These are phyloP conservation scores for Papilio polytes DNA, from an alignment of 1,140 invertebrate genomes.

Conservation along the genomic window DNA sequence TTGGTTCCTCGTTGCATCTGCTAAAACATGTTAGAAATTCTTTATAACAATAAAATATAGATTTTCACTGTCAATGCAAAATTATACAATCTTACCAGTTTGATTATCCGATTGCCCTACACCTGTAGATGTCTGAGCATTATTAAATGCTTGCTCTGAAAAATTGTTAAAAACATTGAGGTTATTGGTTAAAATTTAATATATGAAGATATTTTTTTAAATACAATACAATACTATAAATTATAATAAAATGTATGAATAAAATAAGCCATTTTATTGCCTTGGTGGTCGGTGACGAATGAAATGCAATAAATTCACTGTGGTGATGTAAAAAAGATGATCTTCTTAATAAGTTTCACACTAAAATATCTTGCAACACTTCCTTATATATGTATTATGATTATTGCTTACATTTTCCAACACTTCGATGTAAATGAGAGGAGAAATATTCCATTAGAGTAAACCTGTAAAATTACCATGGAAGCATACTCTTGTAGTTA, in stretches of 20 bases:
- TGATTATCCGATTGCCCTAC: neutral
- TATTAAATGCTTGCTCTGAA: neutral
- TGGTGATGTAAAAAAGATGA: neutral
- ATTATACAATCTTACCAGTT: neutral
- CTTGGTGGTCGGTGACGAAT: neutral
- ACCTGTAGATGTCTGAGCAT: slow-evolving; percentile 11
- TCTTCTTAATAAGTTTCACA: neutral
- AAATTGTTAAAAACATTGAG: neutral
- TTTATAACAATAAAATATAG: neutral
- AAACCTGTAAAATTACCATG: neutral
- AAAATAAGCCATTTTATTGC: neutral
- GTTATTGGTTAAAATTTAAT: neutral
- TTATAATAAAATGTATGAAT: neutral
- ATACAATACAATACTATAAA: neutral
- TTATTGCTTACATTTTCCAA: neutral
- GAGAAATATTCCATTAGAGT: neutral
- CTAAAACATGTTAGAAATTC: neutral
- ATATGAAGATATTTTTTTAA: neutral
- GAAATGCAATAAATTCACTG: neutral
- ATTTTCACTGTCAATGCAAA: neutral
- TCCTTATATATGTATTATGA: neutral
- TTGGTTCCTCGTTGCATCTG: neutral
- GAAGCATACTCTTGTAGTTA: neutral
- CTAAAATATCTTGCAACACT: neutral
- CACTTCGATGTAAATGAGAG: neutral